Base-by-base conservation (phyloP, 2,113 vertebrate species). In the Mastomys coucha region DNA sequence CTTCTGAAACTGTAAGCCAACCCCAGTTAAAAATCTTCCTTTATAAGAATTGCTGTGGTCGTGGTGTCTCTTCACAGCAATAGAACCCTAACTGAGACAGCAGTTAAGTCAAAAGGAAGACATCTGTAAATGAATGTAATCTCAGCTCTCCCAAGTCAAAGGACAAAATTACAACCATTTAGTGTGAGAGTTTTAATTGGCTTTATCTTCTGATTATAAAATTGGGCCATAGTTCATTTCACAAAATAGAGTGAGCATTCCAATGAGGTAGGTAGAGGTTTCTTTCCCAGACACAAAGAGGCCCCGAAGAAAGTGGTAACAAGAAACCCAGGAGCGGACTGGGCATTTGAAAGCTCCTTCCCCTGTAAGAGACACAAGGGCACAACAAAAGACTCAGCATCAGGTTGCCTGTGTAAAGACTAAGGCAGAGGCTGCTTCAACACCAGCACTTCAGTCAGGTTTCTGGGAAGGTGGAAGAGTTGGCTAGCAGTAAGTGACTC, bases 141-240 rank as follows among this genome's bases (percentile, higher is more conserved):
- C 22, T 42, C 3, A 56, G 69, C 51, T 77, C n/a, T 89, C 78
- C n/a, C 39, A 19, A 19, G 36, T 75, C 67, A 31, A 24, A 82
- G 58, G 58, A 42, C 63, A 33, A 45, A 86, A 67, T 33, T 36
- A 36, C 39, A 20, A 67, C 70, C 14, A 49, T 70, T 39, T 39
- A 49, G n/a, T 11, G 73, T 42, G 65, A 70, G 1, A 10, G 67
- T 86, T 60, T 91, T 78, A 80, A 86, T 58, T 53, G 63, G 80
- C 63, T 91, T 84, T 89, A 14, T 76, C 75, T 94, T 95, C 51
- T 42, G 73, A 85, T 51, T 63, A 4, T 72, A 42, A n/a, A 95
- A 51, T 1, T 26, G 53, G 51, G 58, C 33, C 69, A 72, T 26
- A 60, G 5, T 24, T 78, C 22, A 77, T 33, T 49, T 39, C 16